phyloP scores from a whole-genome alignment of 2,797 vertebrate species.

The Platyrinchus mystaceus region DNA sequence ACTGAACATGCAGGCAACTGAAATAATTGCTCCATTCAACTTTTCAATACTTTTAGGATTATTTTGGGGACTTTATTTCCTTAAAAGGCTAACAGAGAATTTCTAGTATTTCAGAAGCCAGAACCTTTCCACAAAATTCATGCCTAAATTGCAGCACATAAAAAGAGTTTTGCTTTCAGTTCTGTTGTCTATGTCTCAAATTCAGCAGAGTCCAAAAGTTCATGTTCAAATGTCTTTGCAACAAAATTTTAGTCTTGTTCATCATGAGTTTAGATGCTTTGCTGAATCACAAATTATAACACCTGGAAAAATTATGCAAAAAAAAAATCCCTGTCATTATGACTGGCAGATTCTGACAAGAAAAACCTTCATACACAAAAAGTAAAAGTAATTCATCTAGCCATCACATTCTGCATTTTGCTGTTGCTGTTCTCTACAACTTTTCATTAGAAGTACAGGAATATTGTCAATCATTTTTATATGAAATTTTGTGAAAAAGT shows the following conservation, averaged over 20 bases:
- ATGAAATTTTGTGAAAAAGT: neutral
- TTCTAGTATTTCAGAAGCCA: neutral
- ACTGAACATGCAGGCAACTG: neutral
- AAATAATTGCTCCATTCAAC: neutral
- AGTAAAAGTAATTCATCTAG: neutral
- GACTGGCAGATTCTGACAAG: neutral
- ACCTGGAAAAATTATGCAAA: neutral
- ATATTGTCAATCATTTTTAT: neutral
- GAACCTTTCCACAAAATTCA: neutral
- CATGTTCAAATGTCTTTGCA: neutral
- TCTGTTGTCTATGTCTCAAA: neutral
- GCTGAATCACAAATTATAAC: neutral
- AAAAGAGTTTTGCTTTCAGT: accelerated
- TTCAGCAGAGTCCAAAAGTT: neutral
- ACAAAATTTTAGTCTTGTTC: neutral
- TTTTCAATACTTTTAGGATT: neutral
- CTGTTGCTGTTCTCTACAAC: neutral
- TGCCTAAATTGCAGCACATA: accelerated
- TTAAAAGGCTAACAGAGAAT: neutral
- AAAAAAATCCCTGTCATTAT: neutral
- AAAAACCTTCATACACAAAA: neutral
- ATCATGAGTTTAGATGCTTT: neutral
- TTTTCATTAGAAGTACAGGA: neutral
- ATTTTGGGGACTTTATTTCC: neutral
- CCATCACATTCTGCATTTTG: neutral